These are phyloP conservation scores for Actinia equina DNA, from an alignment of 64 coral and sea anemone genomes.

Conservation along the genomic window DNA sequence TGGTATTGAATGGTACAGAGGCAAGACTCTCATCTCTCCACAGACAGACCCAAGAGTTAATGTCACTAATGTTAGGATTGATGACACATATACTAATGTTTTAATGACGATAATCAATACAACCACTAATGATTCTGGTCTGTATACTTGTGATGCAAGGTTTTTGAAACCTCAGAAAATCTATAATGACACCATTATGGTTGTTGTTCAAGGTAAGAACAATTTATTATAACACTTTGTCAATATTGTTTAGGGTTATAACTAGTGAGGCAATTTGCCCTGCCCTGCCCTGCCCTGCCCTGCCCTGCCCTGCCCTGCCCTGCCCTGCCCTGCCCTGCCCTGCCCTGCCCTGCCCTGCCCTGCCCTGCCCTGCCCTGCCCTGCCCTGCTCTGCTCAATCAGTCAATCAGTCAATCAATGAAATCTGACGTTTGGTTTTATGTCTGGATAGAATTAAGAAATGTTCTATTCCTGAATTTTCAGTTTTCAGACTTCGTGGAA, in stretches of 20 bases:
- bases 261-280: background rate
- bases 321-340: too few relatives aligned
- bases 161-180: background rate
- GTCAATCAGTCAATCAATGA: too few relatives aligned
- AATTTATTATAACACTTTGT: too few relatives aligned
- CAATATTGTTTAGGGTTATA: background rate
- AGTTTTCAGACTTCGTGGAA: too few relatives aligned
- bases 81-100: background rate
- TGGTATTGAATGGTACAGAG: background rate
- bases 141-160: background rate
- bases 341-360: too few relatives aligned
- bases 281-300: too few relatives aligned
- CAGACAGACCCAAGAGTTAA: conserved; percentile 10
- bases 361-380: too few relatives aligned
- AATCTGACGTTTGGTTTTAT: background rate
- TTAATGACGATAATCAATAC: conserved; percentile 20
- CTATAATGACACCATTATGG: conserved; percentile 12
- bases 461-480: too few relatives aligned
- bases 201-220: conserved; percentile 31
- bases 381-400: background rate
- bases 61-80: background rate
- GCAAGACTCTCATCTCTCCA: background rate
- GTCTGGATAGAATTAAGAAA: too few relatives aligned
- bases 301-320: too few relatives aligned
- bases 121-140: conserved; percentile 42